Evolutionary conservation across 1,140 invertebrate genomes (phyloP).

Genomic region (Eufriesea mexicana): DNA sequence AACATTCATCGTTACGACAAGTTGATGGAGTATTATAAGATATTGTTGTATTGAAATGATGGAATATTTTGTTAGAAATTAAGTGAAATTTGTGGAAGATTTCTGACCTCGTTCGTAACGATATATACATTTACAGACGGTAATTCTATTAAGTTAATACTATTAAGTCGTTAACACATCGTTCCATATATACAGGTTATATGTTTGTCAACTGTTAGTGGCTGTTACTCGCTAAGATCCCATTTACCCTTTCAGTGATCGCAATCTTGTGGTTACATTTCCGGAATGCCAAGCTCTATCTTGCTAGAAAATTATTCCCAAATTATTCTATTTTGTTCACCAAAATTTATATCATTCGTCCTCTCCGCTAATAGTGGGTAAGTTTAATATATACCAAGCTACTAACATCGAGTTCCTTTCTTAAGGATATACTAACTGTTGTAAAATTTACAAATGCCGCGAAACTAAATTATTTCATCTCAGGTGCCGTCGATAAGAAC

Average conservation of each 20-base stretch:
- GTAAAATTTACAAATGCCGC: neutral
- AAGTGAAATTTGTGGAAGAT: neutral
- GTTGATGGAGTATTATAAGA: too few species aligned
- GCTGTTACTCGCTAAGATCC: neutral
- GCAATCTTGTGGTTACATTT: neutral
- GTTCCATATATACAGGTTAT: neutral
- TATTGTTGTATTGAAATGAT: neutral
- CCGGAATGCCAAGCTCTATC: neutral
- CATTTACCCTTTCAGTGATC: neutral
- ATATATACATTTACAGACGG: neutral
- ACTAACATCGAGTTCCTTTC: neutral
- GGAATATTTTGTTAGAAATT: neutral
- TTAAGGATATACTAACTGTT: neutral
- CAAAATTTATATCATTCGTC: neutral
- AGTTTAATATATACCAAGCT: neutral
- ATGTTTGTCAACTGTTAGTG: constrained; percentile 5
- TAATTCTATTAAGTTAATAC: constrained; percentile 11
- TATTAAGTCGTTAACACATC: constrained; percentile 33
- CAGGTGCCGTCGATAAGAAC: neutral
- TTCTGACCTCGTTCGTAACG: neutral
- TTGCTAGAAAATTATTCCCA: neutral
- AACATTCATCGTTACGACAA: neutral
- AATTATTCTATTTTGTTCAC: neutral
- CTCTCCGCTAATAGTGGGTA: neutral
- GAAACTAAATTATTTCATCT: neutral